A percentile compares a stretch with the other conserved stretches of the same genome.
Conservation (phyloP, 2,888 invertebrate species). For the Encarsia formosa region DNA sequence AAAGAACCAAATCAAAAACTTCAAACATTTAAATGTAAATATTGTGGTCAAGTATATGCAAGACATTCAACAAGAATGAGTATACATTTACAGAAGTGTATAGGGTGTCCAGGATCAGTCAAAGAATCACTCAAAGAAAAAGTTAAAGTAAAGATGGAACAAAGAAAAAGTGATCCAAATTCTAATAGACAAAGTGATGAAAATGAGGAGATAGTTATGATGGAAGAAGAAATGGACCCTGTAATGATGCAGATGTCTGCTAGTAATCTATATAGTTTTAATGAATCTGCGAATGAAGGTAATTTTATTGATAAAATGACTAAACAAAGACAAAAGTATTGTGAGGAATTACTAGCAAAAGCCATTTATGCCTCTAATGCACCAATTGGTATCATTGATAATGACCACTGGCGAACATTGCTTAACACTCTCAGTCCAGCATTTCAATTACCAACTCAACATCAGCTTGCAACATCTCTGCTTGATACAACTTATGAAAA, state of each 20-base stretch:
- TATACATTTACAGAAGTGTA: constrained; percentile 26
- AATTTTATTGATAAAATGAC: constrained; percentile 27
- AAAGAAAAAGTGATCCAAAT: constrained; percentile 4
- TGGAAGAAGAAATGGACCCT: constrained; percentile 15
- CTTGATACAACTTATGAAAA: constrained; percentile 26
- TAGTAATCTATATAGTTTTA: constrained; percentile 12
- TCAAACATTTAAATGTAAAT: constrained; percentile 27
- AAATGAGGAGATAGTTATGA: constrained; percentile 16
- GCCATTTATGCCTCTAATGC: constrained; percentile 30
- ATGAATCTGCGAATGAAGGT: constrained; percentile 15
- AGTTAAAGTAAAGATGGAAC: constrained; percentile 7
- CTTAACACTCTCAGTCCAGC: constrained; percentile 27
- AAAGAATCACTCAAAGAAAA: constrained; percentile 20
- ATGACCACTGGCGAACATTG: constrained; percentile 28
- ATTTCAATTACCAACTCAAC: constrained; percentile 27
- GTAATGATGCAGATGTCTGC: constrained; percentile 8
- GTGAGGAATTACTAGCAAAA: constrained; percentile 29
- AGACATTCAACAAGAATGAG: constrained; percentile 28
- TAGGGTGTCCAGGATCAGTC: constrained; percentile 23
- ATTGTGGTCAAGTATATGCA: constrained; percentile 26
- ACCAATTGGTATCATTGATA: constrained; percentile 28
- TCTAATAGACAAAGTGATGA: constrained; percentile 18
- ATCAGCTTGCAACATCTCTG: constrained; percentile 22
- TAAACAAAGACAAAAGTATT: constrained; percentile 27
- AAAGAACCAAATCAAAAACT: constrained; percentile 27